Evolutionary conservation across 2,113 vertebrate genomes (phyloP).

Genomic region (Leucoraja erinaceus): DNA sequence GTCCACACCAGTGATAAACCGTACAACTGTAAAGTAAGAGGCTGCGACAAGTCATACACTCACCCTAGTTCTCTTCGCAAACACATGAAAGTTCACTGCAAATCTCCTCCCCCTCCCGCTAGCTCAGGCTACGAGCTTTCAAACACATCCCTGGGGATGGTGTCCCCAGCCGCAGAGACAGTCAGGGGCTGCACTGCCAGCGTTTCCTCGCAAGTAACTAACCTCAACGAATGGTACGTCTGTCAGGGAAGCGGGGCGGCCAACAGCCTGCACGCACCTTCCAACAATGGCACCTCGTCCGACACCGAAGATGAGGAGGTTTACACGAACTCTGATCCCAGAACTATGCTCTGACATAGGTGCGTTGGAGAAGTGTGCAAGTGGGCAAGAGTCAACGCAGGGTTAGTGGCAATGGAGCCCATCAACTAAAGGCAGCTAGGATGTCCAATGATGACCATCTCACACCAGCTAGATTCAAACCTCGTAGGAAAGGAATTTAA

Average conservation of each 20-base stretch:
- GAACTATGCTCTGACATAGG: slow-evolving; percentile 75
- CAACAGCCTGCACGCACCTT: slow-evolving; percentile 77
- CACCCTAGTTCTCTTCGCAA: slow-evolving; percentile 94
- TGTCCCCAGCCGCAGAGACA: slow-evolving; percentile 66
- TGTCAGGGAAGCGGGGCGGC: slow-evolving; percentile 79
- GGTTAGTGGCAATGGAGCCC: not conserved
- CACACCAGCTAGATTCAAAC: not conserved
- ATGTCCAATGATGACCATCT: not conserved
- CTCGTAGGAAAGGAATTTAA: not conserved
- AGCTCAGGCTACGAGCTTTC: slow-evolving; percentile 65
- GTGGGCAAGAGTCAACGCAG: not conserved
- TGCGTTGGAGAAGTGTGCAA: not conserved
- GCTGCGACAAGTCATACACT: slow-evolving; percentile 94
- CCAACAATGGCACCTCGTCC: slow-evolving; percentile 77
- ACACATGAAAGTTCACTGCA: slow-evolving; percentile 97
- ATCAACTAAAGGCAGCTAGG: not conserved
- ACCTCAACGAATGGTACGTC: slow-evolving; percentile 97
- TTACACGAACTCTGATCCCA: slow-evolving; percentile 72
- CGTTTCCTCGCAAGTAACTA: slow-evolving; percentile 86
- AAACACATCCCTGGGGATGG: slow-evolving; percentile 61
- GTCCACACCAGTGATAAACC: slow-evolving; percentile 96
- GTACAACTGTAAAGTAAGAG: slow-evolving; percentile 90
- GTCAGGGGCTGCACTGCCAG: slow-evolving; percentile 65
- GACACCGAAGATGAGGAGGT: slow-evolving; percentile 80
- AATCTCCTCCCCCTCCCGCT: slow-evolving; percentile 79